A percentile compares a stretch with the other conserved stretches of the same genome.
These are phyloP conservation scores for Malurus leucopterus DNA, from an alignment of 2,797 vertebrate genomes.

Conservation along the genomic window DNA sequence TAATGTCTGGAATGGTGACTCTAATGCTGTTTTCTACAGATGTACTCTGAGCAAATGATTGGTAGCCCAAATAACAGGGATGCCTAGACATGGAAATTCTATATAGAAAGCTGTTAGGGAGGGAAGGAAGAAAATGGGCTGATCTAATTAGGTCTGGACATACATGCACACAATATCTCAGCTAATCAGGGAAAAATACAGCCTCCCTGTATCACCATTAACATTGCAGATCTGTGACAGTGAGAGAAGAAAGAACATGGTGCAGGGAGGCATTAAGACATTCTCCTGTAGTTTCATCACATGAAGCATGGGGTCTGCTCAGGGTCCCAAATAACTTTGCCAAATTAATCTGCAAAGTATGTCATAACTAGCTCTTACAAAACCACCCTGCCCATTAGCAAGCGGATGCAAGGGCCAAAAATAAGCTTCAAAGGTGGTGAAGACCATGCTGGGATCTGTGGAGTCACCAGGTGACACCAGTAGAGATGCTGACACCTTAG, in stretches of 20 bases:
- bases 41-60: background rate
- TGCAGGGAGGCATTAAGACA: slow-evolving; percentile 10
- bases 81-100: background rate
- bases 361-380: slow-evolving; percentile 27
- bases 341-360: slow-evolving; percentile 45
- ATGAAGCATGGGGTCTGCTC: background rate
- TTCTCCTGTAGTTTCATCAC: slow-evolving; percentile 15
- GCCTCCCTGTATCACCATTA: background rate
- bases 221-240: background rate
- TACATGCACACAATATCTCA: background rate
- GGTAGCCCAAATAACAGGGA: background rate
- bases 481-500: slow-evolving; percentile 43
- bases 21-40: background rate
- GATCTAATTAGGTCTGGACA: background rate
- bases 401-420: slow-evolving; percentile 20
- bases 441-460: slow-evolving; percentile 3
- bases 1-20: background rate
- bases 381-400: background rate
- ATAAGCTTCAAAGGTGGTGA: slow-evolving; percentile 13
- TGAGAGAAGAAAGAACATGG: background rate
- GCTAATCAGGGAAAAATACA: background rate
- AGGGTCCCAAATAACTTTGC: slow-evolving; percentile 14
- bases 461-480: background rate
- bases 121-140: background rate
- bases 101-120: background rate